A percentile compares a stretch with the other conserved stretches of the same genome.
Conservation (phyloP, 2,113 vertebrate species). For the Meles meles region DNA sequence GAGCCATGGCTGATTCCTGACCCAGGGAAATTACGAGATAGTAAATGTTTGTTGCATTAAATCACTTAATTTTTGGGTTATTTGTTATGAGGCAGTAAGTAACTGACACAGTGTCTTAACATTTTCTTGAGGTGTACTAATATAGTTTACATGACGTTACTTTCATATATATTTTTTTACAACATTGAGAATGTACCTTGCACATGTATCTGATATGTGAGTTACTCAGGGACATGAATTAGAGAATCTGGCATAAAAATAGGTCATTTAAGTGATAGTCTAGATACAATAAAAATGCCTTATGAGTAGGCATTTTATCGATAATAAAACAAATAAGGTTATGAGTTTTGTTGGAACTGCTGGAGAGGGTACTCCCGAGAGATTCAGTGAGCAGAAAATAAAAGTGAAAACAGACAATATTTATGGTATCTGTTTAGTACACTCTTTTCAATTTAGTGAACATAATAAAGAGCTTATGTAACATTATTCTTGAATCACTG, state of each 20-base stretch:
- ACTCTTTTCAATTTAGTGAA: background rate
- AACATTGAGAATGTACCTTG: background rate
- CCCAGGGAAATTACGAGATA: background rate
- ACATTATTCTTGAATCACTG: background rate
- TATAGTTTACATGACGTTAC: background rate
- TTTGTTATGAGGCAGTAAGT: background rate
- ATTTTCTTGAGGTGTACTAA: background rate
- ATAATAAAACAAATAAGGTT: conserved; percentile 20
- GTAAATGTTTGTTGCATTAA: background rate
- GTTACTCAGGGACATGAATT: background rate
- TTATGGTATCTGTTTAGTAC: background rate
- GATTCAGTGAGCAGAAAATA: background rate
- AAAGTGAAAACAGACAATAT: background rate
- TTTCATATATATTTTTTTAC: background rate
- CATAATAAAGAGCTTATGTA: background rate
- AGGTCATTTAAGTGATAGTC: background rate
- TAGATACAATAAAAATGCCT: background rate
- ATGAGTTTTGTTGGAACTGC: background rate
- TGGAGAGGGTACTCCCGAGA: background rate
- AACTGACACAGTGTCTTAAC: background rate
- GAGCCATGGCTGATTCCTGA: background rate
- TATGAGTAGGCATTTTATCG: background rate
- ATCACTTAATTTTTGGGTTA: background rate
- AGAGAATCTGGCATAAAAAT: background rate
- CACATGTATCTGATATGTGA: background rate